Evolutionary conservation across 1,140 invertebrate species (phyloP).

Genomic region (Campoletis sonorensis): DNA sequence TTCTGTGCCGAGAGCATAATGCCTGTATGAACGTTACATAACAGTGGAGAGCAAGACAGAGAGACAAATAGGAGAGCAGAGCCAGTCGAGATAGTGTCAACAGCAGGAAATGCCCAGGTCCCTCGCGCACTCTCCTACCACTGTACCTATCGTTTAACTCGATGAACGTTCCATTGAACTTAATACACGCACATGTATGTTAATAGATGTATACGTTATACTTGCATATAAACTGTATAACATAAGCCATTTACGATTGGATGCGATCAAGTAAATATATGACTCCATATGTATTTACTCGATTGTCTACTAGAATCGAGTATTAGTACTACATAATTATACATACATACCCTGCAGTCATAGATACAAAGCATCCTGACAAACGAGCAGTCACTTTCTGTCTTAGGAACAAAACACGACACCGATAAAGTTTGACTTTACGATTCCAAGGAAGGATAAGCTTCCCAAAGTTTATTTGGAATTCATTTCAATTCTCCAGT

Average conservation of each 20-base stretch:
- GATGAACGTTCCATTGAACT: slow-evolving; percentile 20
- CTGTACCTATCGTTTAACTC: slow-evolving; percentile 30
- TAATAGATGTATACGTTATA: background rate
- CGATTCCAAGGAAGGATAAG: too few species aligned
- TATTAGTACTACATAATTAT: background rate
- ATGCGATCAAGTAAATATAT: background rate
- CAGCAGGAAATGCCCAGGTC: slow-evolving; percentile 34
- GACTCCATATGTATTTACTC: background rate
- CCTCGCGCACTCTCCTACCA: background rate
- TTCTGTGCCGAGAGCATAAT: background rate
- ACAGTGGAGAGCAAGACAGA: background rate
- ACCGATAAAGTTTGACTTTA: too few species aligned
- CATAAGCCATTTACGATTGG: background rate
- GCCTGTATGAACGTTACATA: background rate
- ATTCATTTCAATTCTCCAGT: too few species aligned
- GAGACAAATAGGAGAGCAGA: slow-evolving; percentile 23
- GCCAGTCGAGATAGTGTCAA: slow-evolving; percentile 38
- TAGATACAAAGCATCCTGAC: background rate
- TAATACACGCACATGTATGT: background rate
- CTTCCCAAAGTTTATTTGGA: too few species aligned
- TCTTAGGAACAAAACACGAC: too few species aligned
- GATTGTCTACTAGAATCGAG: background rate
- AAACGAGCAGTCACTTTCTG: too few species aligned
- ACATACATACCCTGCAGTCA: too few species aligned
- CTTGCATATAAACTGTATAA: background rate